A percentile compares a stretch with the other conserved stretches of the same genome.
These are phyloP conservation scores for Fundulus diaphanus DNA, from an alignment of 2,797 vertebrate genomes.

Conservation along the genomic window DNA sequence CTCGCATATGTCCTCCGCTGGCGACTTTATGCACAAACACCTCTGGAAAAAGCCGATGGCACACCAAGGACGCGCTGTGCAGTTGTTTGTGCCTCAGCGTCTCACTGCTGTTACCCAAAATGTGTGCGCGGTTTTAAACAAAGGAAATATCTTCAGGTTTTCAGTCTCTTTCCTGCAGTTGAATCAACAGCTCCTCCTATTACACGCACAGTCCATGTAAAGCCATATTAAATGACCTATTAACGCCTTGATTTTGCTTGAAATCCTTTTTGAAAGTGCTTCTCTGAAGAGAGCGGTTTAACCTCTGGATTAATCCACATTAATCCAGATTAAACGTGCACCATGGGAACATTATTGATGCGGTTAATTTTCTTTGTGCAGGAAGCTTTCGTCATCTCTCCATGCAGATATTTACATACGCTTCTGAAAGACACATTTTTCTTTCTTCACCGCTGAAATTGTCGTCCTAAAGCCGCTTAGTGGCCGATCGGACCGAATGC, in stretches of 20 bases:
- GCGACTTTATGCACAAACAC: conserved; percentile 59
- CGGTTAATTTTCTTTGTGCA: neutral
- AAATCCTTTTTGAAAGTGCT: no score
- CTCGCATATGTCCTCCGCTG: conserved; percentile 54
- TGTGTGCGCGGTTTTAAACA: neutral
- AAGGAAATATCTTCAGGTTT: no score
- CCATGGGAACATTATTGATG: neutral
- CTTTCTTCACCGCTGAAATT: no score
- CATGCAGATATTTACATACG: neutral
- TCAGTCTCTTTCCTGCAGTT: no score
- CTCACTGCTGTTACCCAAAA: neutral
- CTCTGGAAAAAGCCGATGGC: conserved; percentile 45
- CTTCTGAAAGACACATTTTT: neutral
- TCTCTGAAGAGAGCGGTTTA: no score
- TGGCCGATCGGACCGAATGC: no score
- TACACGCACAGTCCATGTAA: no score
- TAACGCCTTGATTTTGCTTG: no score
- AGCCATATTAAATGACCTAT: no score
- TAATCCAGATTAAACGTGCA: neutral
- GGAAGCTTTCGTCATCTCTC: neutral
- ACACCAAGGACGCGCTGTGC: conserved; percentile 18
- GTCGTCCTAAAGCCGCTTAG: no score
- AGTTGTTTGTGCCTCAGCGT: neutral
- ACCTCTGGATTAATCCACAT: no score
- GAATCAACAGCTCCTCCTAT: no score